Conservation (phyloP, 2,113 vertebrate genomes). For the Arizona elegans region DNA sequence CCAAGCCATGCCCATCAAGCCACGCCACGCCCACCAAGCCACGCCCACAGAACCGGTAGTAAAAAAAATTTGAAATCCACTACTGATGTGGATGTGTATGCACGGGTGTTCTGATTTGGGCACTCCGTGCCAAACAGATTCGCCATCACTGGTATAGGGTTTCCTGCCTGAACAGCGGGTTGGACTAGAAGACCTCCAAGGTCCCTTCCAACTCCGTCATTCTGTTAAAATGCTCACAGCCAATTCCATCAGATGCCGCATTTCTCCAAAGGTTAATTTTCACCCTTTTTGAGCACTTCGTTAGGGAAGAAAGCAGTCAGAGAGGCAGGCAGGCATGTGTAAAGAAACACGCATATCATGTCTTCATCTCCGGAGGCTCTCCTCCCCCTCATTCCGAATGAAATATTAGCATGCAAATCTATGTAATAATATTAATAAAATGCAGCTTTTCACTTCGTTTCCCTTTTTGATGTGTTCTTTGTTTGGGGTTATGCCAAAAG, state of each 20-base stretch:
- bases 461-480: slow-evolving; percentile 7
- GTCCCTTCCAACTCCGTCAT: too few relatives aligned
- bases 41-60: too few relatives aligned
- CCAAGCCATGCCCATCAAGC: too few relatives aligned
- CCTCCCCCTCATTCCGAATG: background rate
- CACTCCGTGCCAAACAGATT: too few relatives aligned
- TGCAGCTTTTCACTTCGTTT: background rate
- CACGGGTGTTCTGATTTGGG: too few relatives aligned
- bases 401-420: background rate
- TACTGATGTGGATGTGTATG: too few relatives aligned
- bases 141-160: too few relatives aligned
- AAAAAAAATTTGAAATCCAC: too few relatives aligned
- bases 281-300: background rate
- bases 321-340: background rate
- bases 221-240: too few relatives aligned
- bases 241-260: background rate
- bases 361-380: background rate
- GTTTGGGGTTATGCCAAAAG: background rate
- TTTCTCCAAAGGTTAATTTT: background rate
- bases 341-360: background rate
- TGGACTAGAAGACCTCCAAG: too few relatives aligned
- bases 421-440: slow-evolving; percentile 1
- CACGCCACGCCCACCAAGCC: too few relatives aligned
- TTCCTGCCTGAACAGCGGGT: too few relatives aligned
- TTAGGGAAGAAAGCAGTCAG: background rate